phyloP scores from a whole-genome alignment of 2,888 invertebrate genomes.

The Deilephila porcellus region DNA sequence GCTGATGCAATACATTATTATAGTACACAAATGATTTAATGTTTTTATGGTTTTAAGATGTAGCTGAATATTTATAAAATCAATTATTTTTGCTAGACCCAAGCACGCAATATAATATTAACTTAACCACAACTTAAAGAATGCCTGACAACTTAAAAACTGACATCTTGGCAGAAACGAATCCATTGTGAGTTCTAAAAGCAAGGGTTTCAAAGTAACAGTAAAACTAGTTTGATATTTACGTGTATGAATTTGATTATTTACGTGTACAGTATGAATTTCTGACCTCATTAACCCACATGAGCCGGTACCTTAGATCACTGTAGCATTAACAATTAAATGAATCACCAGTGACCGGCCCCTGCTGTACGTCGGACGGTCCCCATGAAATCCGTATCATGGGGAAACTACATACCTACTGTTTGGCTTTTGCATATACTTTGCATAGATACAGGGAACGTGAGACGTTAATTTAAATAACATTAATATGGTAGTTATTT shows the following conservation, averaged over 20 bases:
- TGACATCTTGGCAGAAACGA: constrained; percentile 44
- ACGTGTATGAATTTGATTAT: constrained; percentile 52
- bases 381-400: constrained; percentile 25
- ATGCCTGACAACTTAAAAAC: constrained; percentile 40
- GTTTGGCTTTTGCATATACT: background rate
- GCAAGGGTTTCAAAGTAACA: constrained; percentile 52
- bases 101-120: constrained; percentile 17
- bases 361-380: constrained; percentile 39
- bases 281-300: constrained; percentile 80
- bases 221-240: constrained; percentile 55
- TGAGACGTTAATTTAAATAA: background rate
- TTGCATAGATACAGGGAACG: background rate
- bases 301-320: constrained; percentile 67
- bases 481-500: background rate
- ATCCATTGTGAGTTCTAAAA: constrained; percentile 54
- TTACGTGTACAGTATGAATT: constrained; percentile 69
- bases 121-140: constrained; percentile 36
- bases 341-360: constrained; percentile 56
- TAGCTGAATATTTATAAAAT: too few species aligned
- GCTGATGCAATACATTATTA: too few species aligned
- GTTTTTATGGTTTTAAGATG: too few species aligned
- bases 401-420: constrained; percentile 3
- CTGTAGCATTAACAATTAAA: constrained; percentile 76
- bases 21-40: too few species aligned
- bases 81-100: background rate